phyloP scores from a whole-genome alignment of 2,888 invertebrate species.

The Artemia sinica region DNA sequence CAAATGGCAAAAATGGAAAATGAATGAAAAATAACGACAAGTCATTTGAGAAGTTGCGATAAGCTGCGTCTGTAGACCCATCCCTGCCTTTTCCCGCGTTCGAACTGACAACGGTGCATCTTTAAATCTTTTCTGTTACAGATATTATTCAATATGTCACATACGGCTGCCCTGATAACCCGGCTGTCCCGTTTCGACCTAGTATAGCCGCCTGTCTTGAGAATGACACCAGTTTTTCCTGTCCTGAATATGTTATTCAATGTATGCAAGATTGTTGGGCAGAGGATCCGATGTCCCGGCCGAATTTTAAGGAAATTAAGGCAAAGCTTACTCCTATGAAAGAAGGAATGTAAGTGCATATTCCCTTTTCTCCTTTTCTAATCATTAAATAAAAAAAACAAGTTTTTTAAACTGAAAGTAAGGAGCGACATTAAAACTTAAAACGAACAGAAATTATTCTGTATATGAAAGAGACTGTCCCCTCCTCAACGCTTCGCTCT shows the following conservation, averaged over 20 bases:
- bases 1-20: not conserved
- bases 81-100: not conserved
- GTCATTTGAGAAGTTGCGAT: no score
- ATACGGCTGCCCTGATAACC: constrained; percentile 46
- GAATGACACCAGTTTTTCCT: constrained; percentile 49
- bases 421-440: no score
- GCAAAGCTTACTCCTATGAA: constrained; percentile 30
- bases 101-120: not conserved
- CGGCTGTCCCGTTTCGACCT: constrained; percentile 58
- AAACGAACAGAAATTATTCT: no score
- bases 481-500: no score
- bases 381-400: no score
- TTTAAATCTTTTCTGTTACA: constrained; percentile 31
- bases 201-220: constrained; percentile 41
- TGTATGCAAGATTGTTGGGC: constrained; percentile 60
- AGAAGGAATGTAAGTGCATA: constrained; percentile 21
- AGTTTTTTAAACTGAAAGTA: no score
- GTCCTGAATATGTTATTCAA: constrained; percentile 59
- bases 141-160: constrained; percentile 73
- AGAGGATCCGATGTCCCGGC: constrained; percentile 30
- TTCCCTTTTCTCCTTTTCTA: no score
- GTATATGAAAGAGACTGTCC: no score
- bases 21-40: not conserved
- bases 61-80: no score
- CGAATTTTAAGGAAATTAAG: constrained; percentile 31